Base-by-base conservation (phyloP, 2,888 invertebrate genomes). In the Lymantria monacha region DNA sequence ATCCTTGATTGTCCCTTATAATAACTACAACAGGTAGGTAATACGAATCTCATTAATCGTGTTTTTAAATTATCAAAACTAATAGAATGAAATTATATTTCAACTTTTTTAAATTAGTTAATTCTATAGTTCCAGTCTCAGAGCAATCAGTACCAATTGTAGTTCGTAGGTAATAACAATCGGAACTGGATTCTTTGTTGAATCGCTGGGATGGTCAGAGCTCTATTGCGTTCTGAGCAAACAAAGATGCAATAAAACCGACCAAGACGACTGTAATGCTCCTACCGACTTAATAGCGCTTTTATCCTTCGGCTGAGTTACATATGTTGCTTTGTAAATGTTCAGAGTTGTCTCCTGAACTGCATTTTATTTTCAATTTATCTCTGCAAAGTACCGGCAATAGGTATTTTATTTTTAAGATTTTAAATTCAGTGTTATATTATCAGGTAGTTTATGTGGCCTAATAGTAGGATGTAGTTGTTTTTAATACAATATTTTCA, bases 241-340 rank as follows among this genome's bases (percentile, higher is more conserved):
- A 87, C 84, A 88, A 72, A 82, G 81, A 83, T 82, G 87, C 86
- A 88, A 88, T 87, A 88, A 87, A 85, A 80, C 78, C 74, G 75
- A 67, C 72, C 76, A 75, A 85, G 82, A 79, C 81, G 81, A 69
- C 72, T 75, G 74, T 76, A 60, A 76, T 51, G 76, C 74, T 81
- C 79, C 77, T 60, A 60, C 65, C 61, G 61, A 65, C 68, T 65
- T 81, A 83, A 85, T 82, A 80, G 79, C 72, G 70, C 79, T 72
- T 79, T 85, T 83, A 82, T 83, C 83, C 78, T 72, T 72, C 74
- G 78, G 74, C 68, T 66, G 73, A 74, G 76, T 71, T 81, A 86
- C 83, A 85, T 74, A 81, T 85, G 83, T 83, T 81, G 74, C 76
- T 82, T 80, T 78, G 79, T 73, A 61, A 63, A 63, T 46, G 59